Evolutionary conservation across 2,888 invertebrate genomes (phyloP), one percentile per base, ranked within the genome.

Genomic region (Hybos culiciformis): DNA sequence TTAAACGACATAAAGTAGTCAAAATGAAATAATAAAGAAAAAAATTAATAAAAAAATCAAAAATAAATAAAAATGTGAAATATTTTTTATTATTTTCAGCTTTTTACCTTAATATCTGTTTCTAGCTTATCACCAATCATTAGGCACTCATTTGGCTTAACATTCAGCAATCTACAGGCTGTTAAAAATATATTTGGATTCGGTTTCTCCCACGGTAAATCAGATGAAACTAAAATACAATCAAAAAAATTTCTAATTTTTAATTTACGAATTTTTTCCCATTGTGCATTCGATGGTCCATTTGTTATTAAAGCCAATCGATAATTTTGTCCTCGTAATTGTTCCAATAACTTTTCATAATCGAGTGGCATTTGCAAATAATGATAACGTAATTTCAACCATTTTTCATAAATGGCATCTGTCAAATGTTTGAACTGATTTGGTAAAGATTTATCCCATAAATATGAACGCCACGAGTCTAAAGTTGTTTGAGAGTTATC

Each of bases 91-190:
- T 26, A 26, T 26, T 6, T 29, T 29, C n/a, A 29, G n/a, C n/a
- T 50, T 53, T 56, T 48, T 54, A 76, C 76, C 67, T 79, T 74
- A 56, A 90, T 86, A 64, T 90, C 90, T 29, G 88, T 87, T 63
- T 87, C 86, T 52, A 88, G 66, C 61, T 85, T 86, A 61, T 90
- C 90, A 37, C 88, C 88, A 56, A 87, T 79, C 86, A 90, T 88
- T 54, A 85, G 72, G 67, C 86, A 87, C 51, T 78, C 74, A 43
- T 73, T 68, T 1, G 87, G 82, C 58, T 78, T 72, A 17, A 88
- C 82, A 50, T 76, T 74, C 44, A 90, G 74, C 59, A 74, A 73
- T 57, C 77, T 75, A 67, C 85, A 87, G 23, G 86, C 87, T 54
- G 83, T 78, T 51, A 80, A 72, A 66, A 88, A 88, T 64, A 88